Conservation (phyloP, 2,888 invertebrate genomes). For the Abrostola tripartita region DNA sequence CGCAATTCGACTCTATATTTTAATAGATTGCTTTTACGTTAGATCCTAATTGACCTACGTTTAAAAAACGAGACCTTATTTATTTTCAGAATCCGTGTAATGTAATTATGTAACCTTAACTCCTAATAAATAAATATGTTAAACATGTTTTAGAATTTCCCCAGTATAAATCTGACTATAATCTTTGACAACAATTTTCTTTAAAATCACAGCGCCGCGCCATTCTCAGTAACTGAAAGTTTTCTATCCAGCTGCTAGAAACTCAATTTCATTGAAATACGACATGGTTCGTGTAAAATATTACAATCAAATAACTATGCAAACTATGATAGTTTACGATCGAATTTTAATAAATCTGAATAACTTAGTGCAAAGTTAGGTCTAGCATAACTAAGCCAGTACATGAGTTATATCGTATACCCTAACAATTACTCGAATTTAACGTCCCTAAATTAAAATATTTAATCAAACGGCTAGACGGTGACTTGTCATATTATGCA, state of each 20-base stretch:
- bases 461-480: constrained; percentile 73
- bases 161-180: too few species aligned
- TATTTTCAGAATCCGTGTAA: too few species aligned
- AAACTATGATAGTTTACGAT: constrained; percentile 41
- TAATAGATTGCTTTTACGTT: not conserved
- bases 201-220: too few species aligned
- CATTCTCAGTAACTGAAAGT: too few species aligned
- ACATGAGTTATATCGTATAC: constrained; percentile 48
- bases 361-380: constrained; percentile 37
- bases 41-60: too few species aligned
- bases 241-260: not conserved
- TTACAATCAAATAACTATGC: constrained; percentile 40
- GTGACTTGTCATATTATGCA: constrained; percentile 78
- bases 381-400: constrained; percentile 29
- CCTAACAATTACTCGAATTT: constrained; percentile 51
- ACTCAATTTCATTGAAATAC: constrained; percentile 21
- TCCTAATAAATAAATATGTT: too few species aligned
- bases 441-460: constrained; percentile 59
- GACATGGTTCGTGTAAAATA: constrained; percentile 22
- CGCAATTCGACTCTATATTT: not conserved
- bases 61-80: too few species aligned
- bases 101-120: too few species aligned
- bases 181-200: too few species aligned
- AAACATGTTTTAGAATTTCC: too few species aligned
- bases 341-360: constrained; percentile 53